A percentile compares a stretch with the other conserved stretches of the same genome.
Evolutionary conservation across 2,888 invertebrate genomes (phyloP).

Genomic region (Elgonia sp.): DNA sequence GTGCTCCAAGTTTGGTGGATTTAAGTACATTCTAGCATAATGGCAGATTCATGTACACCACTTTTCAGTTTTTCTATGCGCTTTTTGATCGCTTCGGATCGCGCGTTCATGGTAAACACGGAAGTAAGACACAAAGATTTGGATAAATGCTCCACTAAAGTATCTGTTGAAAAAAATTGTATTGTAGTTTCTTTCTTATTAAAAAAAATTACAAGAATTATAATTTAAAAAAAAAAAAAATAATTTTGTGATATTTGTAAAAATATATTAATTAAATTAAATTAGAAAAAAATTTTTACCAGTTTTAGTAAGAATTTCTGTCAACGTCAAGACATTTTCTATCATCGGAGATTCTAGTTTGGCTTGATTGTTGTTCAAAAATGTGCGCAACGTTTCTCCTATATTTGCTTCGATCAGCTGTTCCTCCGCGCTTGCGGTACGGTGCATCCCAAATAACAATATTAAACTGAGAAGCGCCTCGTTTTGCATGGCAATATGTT

Average conservation of each 20-base stretch:
- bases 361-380: constrained; percentile 87
- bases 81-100: constrained; percentile 42
- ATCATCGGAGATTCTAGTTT: constrained; percentile 88
- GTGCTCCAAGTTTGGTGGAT: constrained; percentile 36
- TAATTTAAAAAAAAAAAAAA: no score
- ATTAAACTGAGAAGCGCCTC: constrained; percentile 93
- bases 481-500: constrained; percentile 95
- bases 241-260: not conserved
- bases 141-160: constrained; percentile 54
- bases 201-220: no score
- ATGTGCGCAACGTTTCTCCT: constrained; percentile 87
- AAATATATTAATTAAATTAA: not conserved
- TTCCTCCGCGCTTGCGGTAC: constrained; percentile 80
- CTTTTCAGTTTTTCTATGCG: constrained; percentile 53
- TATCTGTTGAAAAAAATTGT: no score
- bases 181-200: no score
- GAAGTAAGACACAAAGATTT: constrained; percentile 50
- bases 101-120: no score
- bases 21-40: constrained; percentile 7
- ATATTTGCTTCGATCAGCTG: constrained; percentile 87
- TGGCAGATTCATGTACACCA: no score
- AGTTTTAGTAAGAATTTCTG: constrained; percentile 87
- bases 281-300: constrained; percentile 76
- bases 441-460: constrained; percentile 88
- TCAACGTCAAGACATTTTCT: constrained; percentile 87